Percentiles rank a stretch among this genome's conserved stretches.
Conservation (phyloP, 2,797 vertebrate genomes). For the Pachyuromys duprasi region DNA sequence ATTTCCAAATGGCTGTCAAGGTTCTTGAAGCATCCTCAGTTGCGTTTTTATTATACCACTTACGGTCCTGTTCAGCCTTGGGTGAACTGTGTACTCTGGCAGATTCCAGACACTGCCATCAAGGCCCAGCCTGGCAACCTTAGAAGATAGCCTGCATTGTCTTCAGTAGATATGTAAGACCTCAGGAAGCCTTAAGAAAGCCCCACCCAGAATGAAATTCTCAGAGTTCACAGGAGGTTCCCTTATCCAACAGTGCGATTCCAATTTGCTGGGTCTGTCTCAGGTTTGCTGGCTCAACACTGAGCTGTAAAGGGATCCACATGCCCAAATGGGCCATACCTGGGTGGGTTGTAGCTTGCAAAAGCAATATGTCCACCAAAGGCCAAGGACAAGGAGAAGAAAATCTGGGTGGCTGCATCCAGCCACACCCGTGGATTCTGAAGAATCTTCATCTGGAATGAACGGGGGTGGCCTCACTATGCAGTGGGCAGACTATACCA, state of each 20-base stretch:
- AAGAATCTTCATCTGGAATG: constrained; percentile 88
- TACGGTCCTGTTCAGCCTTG: background rate
- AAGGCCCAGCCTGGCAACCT: background rate
- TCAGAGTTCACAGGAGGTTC: background rate
- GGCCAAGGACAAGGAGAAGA: constrained; percentile 95
- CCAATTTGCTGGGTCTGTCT: background rate
- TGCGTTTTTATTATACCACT: too few relatives aligned
- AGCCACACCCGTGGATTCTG: constrained; percentile 94
- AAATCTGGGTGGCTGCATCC: constrained; percentile 95
- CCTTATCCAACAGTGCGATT: background rate
- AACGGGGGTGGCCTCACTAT: accelerated
- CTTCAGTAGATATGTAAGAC: background rate
- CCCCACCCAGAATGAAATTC: too few relatives aligned
- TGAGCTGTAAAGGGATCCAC: accelerated
- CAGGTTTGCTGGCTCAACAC: background rate
- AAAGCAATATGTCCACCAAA: constrained; percentile 95
- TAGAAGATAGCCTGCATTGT: too few relatives aligned
- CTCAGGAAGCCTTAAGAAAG: background rate
- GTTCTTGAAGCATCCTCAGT: background rate
- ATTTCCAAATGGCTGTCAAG: background rate
- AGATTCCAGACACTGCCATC: background rate
- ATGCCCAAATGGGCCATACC: constrained; percentile 82
- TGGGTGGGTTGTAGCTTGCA: constrained; percentile 93
- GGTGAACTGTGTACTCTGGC: background rate
- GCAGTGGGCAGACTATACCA: accelerated